A percentile compares a stretch with the other conserved stretches of the same genome.
These are phyloP conservation scores for Loxodonta africana DNA, from an alignment of 2,113 vertebrate genomes.

Conservation along the genomic window DNA sequence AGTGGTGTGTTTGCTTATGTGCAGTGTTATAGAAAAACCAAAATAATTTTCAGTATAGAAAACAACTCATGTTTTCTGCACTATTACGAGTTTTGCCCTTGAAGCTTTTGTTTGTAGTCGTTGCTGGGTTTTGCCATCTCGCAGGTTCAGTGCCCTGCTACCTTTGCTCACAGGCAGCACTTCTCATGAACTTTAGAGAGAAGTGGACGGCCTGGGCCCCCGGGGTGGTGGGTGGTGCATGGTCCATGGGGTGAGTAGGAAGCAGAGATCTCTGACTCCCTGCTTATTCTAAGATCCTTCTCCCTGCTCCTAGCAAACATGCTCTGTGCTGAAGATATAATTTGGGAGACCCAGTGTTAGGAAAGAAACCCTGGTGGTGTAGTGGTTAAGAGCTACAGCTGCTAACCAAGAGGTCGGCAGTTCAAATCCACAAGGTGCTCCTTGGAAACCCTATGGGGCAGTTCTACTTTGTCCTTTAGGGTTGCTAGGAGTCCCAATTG, in stretches of 20 bases:
- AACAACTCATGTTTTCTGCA: fast-evolving
- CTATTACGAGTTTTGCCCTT: fast-evolving
- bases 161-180: neutral
- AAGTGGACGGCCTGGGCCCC: no score
- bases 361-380: no score
- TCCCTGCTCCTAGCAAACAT: neutral
- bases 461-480: no score
- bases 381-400: neutral
- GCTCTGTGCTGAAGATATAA: fast-evolving
- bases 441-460: no score
- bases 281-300: neutral
- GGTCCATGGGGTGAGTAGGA: neutral
- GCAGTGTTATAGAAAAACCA: fast-evolving
- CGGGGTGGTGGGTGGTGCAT: no score
- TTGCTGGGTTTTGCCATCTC: fast-evolving
- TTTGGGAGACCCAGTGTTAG: no score
- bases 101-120: fast-evolving
- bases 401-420: neutral
- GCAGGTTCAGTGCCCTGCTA: neutral
- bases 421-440: neutral
- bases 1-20: fast-evolving
- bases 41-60: neutral
- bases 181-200: neutral
- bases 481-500: no score
- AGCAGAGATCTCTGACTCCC: fast-evolving